A percentile compares a stretch with the other conserved stretches of the same genome.
Evolutionary conservation across 2,888 invertebrate species (phyloP).

Genomic region (Myathropa florea): DNA sequence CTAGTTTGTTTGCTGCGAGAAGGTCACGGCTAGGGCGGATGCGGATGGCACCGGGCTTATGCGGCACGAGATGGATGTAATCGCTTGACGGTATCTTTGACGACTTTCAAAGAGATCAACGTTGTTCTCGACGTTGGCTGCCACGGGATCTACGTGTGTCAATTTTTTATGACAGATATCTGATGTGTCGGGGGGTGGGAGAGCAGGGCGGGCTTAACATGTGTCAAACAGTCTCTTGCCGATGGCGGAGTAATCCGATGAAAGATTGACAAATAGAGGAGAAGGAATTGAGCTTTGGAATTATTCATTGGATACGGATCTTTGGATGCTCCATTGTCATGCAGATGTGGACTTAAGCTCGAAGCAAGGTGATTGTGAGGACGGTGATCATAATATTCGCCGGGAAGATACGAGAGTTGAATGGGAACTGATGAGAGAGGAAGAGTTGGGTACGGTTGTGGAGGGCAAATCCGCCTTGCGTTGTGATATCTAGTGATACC

Average conservation of each 20-base stretch:
- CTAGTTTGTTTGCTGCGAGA: background rate
- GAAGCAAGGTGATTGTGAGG: background rate
- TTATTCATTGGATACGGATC: background rate
- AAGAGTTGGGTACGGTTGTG: background rate
- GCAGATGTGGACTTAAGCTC: background rate
- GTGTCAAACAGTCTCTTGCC: background rate
- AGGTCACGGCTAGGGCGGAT: slow-evolving; percentile 9
- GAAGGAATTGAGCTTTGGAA: background rate
- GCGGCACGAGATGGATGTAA: background rate
- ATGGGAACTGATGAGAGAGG: background rate
- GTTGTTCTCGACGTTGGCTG: background rate
- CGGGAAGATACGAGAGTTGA: background rate
- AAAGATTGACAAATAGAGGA: background rate
- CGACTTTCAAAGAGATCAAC: background rate
- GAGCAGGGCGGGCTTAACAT: background rate
- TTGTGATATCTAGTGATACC: too few relatives aligned
- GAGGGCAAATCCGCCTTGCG: background rate
- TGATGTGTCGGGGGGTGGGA: background rate
- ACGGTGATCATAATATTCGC: background rate
- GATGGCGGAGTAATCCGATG: background rate
- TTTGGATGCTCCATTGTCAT: background rate
- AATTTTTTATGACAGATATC: background rate
- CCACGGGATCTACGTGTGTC: background rate
- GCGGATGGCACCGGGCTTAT: background rate
- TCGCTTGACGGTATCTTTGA: background rate